Conservation (phyloP, 1,140 invertebrate species). For the Platorchestia sp. region DNA sequence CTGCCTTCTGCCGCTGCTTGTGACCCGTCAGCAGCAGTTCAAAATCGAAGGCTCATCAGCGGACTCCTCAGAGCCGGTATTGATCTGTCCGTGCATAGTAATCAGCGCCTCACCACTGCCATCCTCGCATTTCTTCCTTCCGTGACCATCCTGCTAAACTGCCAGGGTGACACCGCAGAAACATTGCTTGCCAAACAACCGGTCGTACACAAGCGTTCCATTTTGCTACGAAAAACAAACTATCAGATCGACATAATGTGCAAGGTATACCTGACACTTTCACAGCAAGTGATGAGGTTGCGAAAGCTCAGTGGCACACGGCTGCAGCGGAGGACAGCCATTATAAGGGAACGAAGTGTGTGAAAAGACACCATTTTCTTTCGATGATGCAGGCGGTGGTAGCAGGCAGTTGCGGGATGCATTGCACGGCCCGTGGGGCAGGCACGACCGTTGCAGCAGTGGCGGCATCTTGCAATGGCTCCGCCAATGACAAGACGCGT, state of each 20-base stretch:
- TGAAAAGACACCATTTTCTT: neutral
- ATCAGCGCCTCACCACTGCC: neutral
- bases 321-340: neutral
- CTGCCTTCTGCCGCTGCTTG: neutral
- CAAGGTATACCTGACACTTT: neutral
- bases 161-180: neutral
- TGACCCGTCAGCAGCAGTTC: neutral
- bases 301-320: neutral
- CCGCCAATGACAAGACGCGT: neutral
- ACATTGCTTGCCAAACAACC: neutral
- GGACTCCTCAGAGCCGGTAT: neutral
- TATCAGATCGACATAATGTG: neutral
- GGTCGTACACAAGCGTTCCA: neutral
- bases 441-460: neutral
- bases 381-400: neutral
- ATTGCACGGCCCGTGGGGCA: neutral
- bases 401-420: neutral
- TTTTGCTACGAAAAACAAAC: neutral
- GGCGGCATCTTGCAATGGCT: neutral
- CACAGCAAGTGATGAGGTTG: neutral
- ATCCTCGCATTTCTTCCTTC: neutral
- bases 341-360: neutral
- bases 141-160: neutral
- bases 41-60: neutral
- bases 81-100: neutral